Conservation (phyloP, 35 echinoderm and acorn worm species). For the Holothuria glaberrima region DNA sequence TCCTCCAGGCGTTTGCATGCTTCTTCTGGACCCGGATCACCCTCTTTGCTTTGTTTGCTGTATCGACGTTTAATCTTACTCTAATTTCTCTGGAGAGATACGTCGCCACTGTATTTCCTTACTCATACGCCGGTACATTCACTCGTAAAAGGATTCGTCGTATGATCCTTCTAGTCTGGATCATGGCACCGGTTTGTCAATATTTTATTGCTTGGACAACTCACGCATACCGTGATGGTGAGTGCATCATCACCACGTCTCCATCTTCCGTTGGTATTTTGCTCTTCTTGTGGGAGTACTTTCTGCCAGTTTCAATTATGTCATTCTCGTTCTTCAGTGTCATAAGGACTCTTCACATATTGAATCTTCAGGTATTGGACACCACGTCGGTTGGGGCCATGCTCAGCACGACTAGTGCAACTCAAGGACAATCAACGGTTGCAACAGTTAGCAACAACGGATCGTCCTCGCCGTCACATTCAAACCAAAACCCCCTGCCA, state of each 20-base stretch:
- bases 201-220: slow-evolving; percentile 24
- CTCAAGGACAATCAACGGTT: neutral
- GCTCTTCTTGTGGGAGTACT: slow-evolving; percentile 49
- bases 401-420: neutral
- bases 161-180: slow-evolving; percentile 1
- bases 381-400: neutral
- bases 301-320: slow-evolving; percentile 58
- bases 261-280: slow-evolving; percentile 18
- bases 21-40: slow-evolving; percentile 40
- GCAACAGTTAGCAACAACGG: too few relatives aligned
- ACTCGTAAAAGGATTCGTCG: neutral
- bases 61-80: slow-evolving; percentile 59
- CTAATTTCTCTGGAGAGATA: slow-evolving; percentile 48
- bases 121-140: slow-evolving; percentile 11
- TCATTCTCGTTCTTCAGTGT: slow-evolving; percentile 13
- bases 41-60: slow-evolving; percentile 42
- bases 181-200: slow-evolving; percentile 24
- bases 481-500: neutral
- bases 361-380: neutral
- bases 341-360: neutral
- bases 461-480: too few relatives aligned
- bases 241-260: neutral
- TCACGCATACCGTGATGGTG: neutral
- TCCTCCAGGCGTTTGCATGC: slow-evolving; percentile 21
- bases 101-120: slow-evolving; percentile 28